Percentiles rank a stretch among this genome's conserved stretches.
These are phyloP conservation scores for Ctenosaura bakeri DNA, from an alignment of 2,797 vertebrate genomes.

Conservation along the genomic window DNA sequence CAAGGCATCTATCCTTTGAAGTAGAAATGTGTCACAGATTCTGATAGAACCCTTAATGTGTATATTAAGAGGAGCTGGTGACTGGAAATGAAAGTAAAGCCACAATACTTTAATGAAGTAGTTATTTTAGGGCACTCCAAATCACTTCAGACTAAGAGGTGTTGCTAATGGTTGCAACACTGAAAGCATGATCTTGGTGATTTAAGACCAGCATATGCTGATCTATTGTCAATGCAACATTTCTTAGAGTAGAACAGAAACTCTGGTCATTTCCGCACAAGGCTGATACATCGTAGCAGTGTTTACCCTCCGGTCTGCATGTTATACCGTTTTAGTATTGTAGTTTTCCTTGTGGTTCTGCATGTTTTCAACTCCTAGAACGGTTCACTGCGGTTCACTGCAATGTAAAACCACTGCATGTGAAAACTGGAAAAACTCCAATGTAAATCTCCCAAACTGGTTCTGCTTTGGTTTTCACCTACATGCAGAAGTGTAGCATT, in stretches of 20 bases:
- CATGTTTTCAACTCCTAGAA: no score
- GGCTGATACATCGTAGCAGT: no score
- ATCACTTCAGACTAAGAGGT: neutral
- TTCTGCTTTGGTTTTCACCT: no score
- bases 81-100: neutral
- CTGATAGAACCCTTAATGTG: slow-evolving; percentile 8
- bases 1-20: slow-evolving; percentile 4
- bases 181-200: neutral
- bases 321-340: no score
- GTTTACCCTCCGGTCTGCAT: no score
- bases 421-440: no score
- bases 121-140: neutral
- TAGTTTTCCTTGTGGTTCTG: no score
- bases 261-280: no score
- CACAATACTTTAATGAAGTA: slow-evolving; percentile 1
- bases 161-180: neutral
- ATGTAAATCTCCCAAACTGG: no score
- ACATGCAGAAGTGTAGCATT: no score
- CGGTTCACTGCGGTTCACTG: no score
- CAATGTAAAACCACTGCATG: no score
- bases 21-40: neutral
- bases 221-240: neutral
- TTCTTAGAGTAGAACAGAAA: neutral
- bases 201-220: neutral
- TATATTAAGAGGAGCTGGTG: neutral